A percentile compares a stretch with the other conserved stretches of the same genome.
Evolutionary conservation across 2,113 vertebrate genomes (phyloP).

Genomic region (Melanerpes formicivorus): DNA sequence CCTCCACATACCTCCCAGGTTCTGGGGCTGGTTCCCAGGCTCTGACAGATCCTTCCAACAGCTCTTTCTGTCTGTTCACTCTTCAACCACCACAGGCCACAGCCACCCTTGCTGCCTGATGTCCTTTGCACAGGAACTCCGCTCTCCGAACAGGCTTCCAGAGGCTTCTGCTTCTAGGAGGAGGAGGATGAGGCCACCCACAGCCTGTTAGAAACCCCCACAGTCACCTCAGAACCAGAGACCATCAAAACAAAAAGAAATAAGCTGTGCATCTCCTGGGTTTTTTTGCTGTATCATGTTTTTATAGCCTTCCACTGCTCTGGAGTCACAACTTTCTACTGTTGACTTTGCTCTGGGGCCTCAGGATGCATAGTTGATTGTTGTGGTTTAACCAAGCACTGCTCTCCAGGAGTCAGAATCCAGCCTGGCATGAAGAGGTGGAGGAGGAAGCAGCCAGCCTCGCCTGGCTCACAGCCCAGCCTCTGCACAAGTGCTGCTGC

Average conservation of each 20-base stretch:
- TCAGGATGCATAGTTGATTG: background rate
- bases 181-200: background rate
- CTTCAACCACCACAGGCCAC: background rate
- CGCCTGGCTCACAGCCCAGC: background rate
- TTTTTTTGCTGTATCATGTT: background rate
- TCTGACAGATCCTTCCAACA: background rate
- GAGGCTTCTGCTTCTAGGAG: background rate
- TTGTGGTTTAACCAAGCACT: background rate
- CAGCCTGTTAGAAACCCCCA: background rate
- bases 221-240: background rate
- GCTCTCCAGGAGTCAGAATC: background rate
- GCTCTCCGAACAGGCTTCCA: background rate
- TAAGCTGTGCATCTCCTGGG: background rate
- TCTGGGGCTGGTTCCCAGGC: background rate
- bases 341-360: background rate
- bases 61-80: background rate
- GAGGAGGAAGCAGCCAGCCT: background rate
- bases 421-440: fast-evolving
- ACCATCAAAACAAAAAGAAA: background rate
- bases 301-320: background rate
- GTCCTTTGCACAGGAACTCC: background rate
- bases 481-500: background rate
- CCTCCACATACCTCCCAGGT: background rate
- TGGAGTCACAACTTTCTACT: background rate
- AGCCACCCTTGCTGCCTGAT: background rate